phyloP scores from a whole-genome alignment of 1,140 invertebrate species.

The Drosophila lini region DNA sequence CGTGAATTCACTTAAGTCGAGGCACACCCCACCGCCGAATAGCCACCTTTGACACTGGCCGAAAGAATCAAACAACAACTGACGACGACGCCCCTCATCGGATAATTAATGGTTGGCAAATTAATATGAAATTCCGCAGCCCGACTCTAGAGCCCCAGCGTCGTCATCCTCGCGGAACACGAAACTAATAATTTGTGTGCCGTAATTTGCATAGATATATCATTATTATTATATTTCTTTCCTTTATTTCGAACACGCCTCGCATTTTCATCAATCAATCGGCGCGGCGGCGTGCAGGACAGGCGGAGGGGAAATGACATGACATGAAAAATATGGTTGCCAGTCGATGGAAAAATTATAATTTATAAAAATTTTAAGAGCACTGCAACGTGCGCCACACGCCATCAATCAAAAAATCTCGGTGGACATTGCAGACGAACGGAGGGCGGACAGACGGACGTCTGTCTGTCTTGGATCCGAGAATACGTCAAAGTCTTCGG shows the following conservation, averaged over 20 bases:
- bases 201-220: conserved; percentile 80
- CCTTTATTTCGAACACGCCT: conserved; percentile 61
- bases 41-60: conserved; percentile 34
- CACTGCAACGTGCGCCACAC: conserved; percentile 67
- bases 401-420: conserved; percentile 77
- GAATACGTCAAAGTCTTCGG: background rate
- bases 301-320: conserved; percentile 29
- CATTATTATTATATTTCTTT: conserved; percentile 77
- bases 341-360: conserved; percentile 72
- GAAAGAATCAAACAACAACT: conserved; percentile 19
- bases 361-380: conserved; percentile 79
- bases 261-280: conserved; percentile 80
- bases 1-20: conserved; percentile 26
- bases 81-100: conserved; percentile 15
- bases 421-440: conserved; percentile 45
- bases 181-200: conserved; percentile 75
- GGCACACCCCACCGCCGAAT: conserved; percentile 4
- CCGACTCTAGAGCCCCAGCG: conserved; percentile 5
- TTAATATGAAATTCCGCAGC: conserved; percentile 65
- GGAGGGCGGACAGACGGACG: conserved; percentile 29
- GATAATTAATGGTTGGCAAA: conserved; percentile 77
- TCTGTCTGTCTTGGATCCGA: conserved; percentile 29
- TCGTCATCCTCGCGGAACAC: conserved; percentile 46
- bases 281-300: conserved; percentile 15
- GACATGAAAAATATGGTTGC: conserved; percentile 79